Percentiles rank a stretch among this genome's conserved stretches.
Conservation (phyloP, 2,888 invertebrate species). For the Imbricaverruca yamaguchii region DNA sequence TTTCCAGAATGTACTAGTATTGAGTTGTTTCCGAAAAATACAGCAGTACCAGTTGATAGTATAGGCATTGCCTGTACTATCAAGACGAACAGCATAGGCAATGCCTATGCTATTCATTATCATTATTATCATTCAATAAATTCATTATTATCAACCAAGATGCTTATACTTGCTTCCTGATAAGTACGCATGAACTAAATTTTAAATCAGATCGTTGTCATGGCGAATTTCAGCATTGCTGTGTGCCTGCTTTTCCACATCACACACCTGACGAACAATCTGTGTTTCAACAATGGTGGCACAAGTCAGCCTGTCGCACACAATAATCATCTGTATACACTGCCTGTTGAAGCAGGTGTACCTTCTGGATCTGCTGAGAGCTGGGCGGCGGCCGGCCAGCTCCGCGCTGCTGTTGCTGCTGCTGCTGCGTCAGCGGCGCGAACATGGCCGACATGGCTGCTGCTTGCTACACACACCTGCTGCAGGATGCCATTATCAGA, state of each 20-base stretch:
- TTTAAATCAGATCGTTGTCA: background rate
- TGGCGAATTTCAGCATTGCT: background rate
- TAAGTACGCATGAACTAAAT: background rate
- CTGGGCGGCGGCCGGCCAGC: constrained; percentile 66
- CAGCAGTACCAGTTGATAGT: too few species aligned
- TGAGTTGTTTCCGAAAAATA: too few species aligned
- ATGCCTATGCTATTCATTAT: too few species aligned
- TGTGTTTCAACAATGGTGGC: background rate
- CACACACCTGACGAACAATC: too few species aligned
- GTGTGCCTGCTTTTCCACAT: too few species aligned
- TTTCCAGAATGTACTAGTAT: too few species aligned
- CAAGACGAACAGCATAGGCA: too few species aligned
- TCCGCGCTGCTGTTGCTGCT: constrained; percentile 43
- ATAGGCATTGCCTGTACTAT: too few species aligned
- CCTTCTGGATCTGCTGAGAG: constrained; percentile 75
- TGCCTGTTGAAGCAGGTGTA: constrained; percentile 34
- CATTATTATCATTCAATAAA: too few species aligned
- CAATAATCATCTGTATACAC: background rate
- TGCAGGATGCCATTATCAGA: too few species aligned
- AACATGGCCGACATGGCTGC: constrained; percentile 3
- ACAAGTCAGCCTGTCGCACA: background rate
- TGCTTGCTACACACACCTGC: background rate
- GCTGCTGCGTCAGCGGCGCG: background rate
- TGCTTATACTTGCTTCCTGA: too few species aligned
- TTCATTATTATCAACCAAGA: too few species aligned